phyloP scores from a whole-genome alignment of 23 tunicate genomes.

The Ciona savignyi region DNA sequence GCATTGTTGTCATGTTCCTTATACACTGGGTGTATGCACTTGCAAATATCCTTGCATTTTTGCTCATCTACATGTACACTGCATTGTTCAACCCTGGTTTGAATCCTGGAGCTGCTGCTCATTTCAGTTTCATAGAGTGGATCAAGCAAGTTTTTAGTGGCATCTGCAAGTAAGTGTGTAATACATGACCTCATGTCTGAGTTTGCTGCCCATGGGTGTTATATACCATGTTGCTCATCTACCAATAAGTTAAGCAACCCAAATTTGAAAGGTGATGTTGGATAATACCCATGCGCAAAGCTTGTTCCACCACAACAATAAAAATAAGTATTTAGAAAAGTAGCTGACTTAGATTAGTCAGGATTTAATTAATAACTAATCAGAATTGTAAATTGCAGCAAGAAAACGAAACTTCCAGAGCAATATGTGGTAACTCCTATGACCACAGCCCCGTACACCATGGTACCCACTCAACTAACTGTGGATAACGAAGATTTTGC shows the following conservation, averaged over 20 bases:
- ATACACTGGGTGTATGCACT: slow-evolving; percentile 95
- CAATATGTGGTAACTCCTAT: slow-evolving; percentile 36
- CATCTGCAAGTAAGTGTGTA: slow-evolving; percentile 22
- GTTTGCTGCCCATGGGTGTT: too few relatives aligned
- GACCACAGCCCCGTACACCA: slow-evolving; percentile 29
- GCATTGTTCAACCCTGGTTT: slow-evolving; percentile 66
- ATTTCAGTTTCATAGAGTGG: slow-evolving; percentile 72
- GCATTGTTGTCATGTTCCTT: slow-evolving; percentile 78
- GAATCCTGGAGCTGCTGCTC: slow-evolving; percentile 73
- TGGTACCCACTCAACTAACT: slow-evolving; percentile 63
- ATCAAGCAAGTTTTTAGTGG: slow-evolving; percentile 7
- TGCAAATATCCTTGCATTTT: slow-evolving; percentile 76
- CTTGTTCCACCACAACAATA: too few relatives aligned
- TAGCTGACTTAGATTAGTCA: too few relatives aligned
- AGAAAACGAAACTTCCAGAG: slow-evolving; percentile 37
- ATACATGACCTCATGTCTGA: background rate
- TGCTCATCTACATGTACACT: slow-evolving; percentile 63
- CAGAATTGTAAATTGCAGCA: too few relatives aligned
- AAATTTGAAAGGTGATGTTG: too few relatives aligned
- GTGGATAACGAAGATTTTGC: slow-evolving; percentile 88
- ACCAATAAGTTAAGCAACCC: too few relatives aligned
- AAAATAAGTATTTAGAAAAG: too few relatives aligned
- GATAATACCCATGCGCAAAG: too few relatives aligned
- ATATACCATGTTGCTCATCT: too few relatives aligned
- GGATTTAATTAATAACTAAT: too few relatives aligned